phyloP scores from a whole-genome alignment of 37 sponge, comb jelly and placozoan species.

The Bolinopsis microptera region DNA sequence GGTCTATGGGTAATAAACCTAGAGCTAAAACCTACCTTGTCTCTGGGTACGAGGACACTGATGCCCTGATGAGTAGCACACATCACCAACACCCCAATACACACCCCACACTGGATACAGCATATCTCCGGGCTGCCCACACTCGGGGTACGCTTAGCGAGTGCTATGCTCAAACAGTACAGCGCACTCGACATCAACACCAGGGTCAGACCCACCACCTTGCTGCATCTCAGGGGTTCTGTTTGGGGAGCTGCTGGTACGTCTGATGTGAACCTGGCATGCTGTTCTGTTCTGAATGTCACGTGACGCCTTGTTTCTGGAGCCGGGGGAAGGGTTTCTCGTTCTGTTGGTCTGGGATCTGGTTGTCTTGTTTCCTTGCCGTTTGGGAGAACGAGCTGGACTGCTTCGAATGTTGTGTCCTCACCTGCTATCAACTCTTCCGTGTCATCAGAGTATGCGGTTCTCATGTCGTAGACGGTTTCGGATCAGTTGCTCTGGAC shows the following conservation, averaged over 20 bases:
- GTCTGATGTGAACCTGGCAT: too few relatives aligned
- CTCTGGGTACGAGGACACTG: background rate
- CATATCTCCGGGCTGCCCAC: background rate
- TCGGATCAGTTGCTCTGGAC: too few relatives aligned
- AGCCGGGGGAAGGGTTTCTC: background rate
- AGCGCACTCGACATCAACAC: background rate
- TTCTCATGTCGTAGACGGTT: too few relatives aligned
- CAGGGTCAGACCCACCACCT: background rate
- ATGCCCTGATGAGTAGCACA: background rate
- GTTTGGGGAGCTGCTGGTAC: too few relatives aligned
- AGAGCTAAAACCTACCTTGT: background rate
- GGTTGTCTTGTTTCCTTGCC: background rate
- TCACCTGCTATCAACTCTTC: background rate
- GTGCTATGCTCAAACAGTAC: background rate
- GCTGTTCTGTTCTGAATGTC: background rate
- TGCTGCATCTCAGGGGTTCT: background rate
- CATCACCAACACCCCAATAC: background rate
- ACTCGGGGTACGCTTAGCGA: background rate
- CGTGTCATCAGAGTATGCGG: background rate
- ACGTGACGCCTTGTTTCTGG: background rate
- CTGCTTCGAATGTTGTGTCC: background rate
- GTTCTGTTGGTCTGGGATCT: background rate
- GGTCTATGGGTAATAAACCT: too few relatives aligned
- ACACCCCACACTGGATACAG: background rate
- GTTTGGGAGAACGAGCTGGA: background rate